Evolutionary conservation across 2,888 invertebrate genomes (phyloP).

Genomic region (Oligia strigilis): DNA sequence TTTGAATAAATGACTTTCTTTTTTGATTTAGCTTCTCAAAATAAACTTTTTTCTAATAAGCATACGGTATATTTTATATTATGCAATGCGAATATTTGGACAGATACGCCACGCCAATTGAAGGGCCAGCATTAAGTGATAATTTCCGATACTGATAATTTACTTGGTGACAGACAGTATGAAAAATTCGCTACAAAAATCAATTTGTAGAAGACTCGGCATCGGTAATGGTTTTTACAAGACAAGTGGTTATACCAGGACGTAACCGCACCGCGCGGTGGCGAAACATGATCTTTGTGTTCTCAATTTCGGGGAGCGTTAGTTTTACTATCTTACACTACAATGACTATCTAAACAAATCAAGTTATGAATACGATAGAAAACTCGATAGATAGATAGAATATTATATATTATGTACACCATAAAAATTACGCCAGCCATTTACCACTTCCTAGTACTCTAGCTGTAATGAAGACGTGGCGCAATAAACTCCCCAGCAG

Average conservation of each 20-base stretch:
- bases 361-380: not conserved
- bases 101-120: not conserved
- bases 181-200: not conserved
- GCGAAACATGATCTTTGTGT: not conserved
- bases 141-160: not conserved
- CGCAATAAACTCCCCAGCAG: not conserved
- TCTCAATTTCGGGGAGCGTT: not conserved
- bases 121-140: too few relatives aligned
- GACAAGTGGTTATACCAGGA: not conserved
- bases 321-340: not conserved
- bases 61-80: not conserved
- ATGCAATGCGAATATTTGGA: too few relatives aligned
- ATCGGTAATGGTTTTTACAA: not conserved
- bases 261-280: not conserved
- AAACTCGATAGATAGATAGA: not conserved
- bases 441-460: too few relatives aligned
- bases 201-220: not conserved
- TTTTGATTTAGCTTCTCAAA: too few relatives aligned
- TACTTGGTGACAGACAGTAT: not conserved
- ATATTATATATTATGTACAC: too few relatives aligned
- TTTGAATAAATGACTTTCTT: too few relatives aligned
- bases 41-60: not conserved
- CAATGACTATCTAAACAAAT: not conserved
- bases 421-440: too few relatives aligned
- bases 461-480: not conserved